Evolutionary conservation across 2,797 vertebrate genomes (phyloP), one percentile per base, ranked within the genome.

Genomic region (Percopsis omiscomaycus): DNA sequence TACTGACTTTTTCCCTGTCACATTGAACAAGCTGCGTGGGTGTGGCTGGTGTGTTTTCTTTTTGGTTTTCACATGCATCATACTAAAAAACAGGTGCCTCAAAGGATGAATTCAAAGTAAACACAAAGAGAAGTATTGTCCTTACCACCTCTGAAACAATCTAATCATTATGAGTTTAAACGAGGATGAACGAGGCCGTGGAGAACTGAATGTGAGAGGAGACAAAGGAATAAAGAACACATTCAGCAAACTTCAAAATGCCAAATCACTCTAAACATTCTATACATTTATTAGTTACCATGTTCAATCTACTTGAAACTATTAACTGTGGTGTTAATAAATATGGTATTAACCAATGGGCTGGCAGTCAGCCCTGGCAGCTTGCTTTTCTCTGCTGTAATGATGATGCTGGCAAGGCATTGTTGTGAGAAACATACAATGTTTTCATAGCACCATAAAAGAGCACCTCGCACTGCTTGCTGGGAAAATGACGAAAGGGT

Each of bases 101-200:
- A 88, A 80, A 90, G 56, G 78, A 87, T 86, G 70, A 76, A 81
- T 83, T 82, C 62, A 82, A 83, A 84, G 64, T 80, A 87, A 88
- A 82, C 85, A 86, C 75, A 91, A 85, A 89, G 67, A 89, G 77
- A 88, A 89, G 82, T 80, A 73, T 90, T 88, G 74, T 93, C 86
- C 93, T 96, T 95, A 96, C 93, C 93, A 96, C 92, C 94, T 93
- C 92, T 92, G 94, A 91, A 95, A 92, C 93, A 94, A 90, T 95
- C 92, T 95, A 93, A 94, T 86, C 83, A 95, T 91, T 93, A 96
- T 77, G 92, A 89, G 92, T 95, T 94, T 95, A 95, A 37, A 37
- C 32, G 93, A 91, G 88, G 93, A 95, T 90, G 93, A 93, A 87
- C 92, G 93, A 89, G 88, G 92, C 90, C 85, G 88, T 89, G 89